These are phyloP conservation scores for Dicentrarchus labrax DNA, from an alignment of 2,113 vertebrate species.

Conservation along the genomic window DNA sequence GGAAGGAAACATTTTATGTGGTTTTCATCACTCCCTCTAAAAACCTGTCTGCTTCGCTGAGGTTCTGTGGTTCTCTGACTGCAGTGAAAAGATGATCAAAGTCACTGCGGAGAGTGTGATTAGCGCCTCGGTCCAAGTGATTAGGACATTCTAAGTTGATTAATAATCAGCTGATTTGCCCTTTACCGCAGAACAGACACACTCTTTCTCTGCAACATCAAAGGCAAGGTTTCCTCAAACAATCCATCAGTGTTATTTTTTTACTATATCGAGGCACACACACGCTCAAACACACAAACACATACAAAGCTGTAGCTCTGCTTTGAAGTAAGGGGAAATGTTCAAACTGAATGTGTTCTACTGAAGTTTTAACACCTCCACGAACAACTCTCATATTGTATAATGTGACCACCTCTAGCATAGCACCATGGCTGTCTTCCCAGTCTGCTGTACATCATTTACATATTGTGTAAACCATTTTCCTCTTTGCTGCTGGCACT, in stretches of 20 bases:
- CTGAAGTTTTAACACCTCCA: constrained; percentile 36
- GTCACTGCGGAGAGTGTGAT: constrained; percentile 39
- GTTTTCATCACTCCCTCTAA: constrained; percentile 46
- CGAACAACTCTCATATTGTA: background rate
- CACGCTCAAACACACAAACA: constrained; percentile 2
- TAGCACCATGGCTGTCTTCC: background rate
- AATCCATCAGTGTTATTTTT: constrained; percentile 44
- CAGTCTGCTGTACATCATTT: background rate
- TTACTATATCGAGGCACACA: background rate
- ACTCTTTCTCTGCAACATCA: constrained; percentile 37
- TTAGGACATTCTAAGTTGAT: constrained; percentile 60
- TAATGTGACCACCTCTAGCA: background rate
- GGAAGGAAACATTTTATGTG: constrained; percentile 47
- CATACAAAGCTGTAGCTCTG: background rate
- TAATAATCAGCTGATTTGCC: constrained; percentile 66
- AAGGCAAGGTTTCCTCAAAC: constrained; percentile 36
- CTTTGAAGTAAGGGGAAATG: constrained; percentile 35
- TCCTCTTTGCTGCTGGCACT: constrained; percentile 7
- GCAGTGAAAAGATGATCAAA: constrained; percentile 42
- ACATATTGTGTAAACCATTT: constrained; percentile 30
- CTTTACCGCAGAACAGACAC: constrained; percentile 25
- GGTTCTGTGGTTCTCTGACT: constrained; percentile 22
- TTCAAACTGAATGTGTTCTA: constrained; percentile 28
- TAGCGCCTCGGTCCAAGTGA: constrained; percentile 45
- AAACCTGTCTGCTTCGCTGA: constrained; percentile 20